phyloP scores from a whole-genome alignment of 2,113 vertebrate species.

The Gavialis gangeticus region DNA sequence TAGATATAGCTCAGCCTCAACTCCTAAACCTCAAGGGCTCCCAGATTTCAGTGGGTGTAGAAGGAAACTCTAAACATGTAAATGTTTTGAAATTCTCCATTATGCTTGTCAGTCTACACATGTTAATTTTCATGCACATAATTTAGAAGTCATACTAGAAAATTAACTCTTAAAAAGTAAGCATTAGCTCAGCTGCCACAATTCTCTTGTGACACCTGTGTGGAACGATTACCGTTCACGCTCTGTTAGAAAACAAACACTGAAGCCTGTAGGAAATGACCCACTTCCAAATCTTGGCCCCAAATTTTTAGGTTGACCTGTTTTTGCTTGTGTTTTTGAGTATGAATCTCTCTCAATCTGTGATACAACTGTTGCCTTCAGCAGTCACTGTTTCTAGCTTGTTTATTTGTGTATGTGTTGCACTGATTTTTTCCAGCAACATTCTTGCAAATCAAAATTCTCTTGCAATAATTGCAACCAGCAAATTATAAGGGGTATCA shows the following conservation, averaged over 20 bases:
- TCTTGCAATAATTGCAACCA: neutral
- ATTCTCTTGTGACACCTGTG: neutral
- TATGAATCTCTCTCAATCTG: neutral
- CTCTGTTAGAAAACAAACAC: neutral
- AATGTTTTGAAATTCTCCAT: neutral
- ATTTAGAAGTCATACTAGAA: neutral
- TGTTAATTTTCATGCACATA: neutral
- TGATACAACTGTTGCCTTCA: neutral
- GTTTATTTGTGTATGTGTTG: accelerated
- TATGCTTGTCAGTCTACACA: accelerated
- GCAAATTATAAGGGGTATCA: neutral
- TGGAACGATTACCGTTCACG: neutral
- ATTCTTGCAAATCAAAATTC: neutral
- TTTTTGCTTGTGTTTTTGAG: neutral
- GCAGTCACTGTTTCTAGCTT: neutral
- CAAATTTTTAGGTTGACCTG: neutral
- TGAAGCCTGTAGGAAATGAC: neutral
- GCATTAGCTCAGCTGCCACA: neutral
- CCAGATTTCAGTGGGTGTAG: neutral
- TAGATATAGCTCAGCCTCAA: neutral
- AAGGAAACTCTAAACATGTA: neutral
- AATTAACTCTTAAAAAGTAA: neutral
- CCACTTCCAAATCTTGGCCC: neutral
- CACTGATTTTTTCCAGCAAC: accelerated
- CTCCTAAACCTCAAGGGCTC: slow-evolving; percentile 26